Evolutionary conservation across 2,113 vertebrate species (phyloP).

Genomic region (Strix aluco): DNA sequence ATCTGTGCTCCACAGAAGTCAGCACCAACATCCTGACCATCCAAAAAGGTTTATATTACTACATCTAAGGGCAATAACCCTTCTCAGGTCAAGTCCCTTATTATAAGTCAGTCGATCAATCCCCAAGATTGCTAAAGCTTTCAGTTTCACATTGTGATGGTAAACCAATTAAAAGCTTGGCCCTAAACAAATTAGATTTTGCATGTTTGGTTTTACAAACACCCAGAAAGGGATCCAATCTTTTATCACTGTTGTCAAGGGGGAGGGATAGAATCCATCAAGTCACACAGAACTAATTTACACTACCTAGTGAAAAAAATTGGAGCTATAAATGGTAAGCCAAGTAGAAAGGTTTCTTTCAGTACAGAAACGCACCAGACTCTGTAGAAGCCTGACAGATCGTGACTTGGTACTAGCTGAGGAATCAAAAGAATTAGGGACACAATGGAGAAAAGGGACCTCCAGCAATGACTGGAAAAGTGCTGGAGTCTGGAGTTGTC

Average conservation of each 20-base stretch:
- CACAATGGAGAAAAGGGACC: neutral
- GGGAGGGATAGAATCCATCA: conserved; percentile 38
- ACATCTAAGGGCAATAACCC: neutral
- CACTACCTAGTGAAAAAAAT: conserved; percentile 38
- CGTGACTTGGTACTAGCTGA: neutral
- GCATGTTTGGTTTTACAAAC: conserved; percentile 43
- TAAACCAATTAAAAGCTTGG: conserved; percentile 49
- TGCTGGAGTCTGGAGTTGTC: neutral
- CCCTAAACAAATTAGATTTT: conserved; percentile 54
- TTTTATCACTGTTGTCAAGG: conserved; percentile 40
- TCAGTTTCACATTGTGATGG: neutral
- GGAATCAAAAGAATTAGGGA: conserved; percentile 5
- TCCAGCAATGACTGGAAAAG: neutral
- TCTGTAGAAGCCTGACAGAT: neutral
- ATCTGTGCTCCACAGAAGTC: neutral
- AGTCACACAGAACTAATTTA: conserved; percentile 53
- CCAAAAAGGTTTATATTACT: neutral
- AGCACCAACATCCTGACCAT: neutral
- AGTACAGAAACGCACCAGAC: neutral
- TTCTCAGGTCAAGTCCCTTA: neutral
- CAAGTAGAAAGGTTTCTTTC: conserved; percentile 4
- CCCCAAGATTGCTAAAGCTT: neutral
- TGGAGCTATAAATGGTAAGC: conserved; percentile 15
- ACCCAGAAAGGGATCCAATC: conserved; percentile 38
- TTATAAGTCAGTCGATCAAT: conserved; percentile 34